phyloP scores from a whole-genome alignment of 2,113 vertebrate genomes.

The Centropristis striata region DNA sequence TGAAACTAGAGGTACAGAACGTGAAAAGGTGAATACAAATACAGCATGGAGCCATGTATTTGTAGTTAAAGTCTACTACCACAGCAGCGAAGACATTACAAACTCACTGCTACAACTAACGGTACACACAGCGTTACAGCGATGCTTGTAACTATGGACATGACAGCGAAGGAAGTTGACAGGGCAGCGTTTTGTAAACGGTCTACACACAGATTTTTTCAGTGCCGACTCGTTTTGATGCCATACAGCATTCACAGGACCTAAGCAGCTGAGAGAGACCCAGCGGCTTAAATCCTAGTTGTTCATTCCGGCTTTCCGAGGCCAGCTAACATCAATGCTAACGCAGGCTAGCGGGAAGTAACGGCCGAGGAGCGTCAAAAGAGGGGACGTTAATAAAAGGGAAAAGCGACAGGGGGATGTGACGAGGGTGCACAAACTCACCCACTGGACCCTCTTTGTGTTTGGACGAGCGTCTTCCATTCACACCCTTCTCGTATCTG shows the following conservation, averaged over 20 bases:
- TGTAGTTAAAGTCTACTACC: background rate
- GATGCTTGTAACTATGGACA: conserved; percentile 13
- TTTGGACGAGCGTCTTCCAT: conserved; percentile 81
- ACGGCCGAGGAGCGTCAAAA: background rate
- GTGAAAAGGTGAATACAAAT: conserved; percentile 21
- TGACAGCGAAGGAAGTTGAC: background rate
- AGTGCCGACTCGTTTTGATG: background rate
- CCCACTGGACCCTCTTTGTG: conserved; percentile 83
- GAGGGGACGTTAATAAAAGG: background rate
- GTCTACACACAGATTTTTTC: background rate
- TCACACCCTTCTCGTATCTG: conserved; percentile 76
- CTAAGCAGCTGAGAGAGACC: conserved; percentile 8
- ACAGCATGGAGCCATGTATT: background rate
- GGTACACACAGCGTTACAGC: background rate
- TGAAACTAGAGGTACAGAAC: conserved; percentile 39
- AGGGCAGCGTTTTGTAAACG: background rate
- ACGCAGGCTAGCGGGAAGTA: conserved; percentile 21
- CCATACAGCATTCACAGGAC: background rate
- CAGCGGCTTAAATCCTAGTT: conserved; percentile 13
- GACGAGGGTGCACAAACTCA: conserved; percentile 48
- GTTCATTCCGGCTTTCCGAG: conserved; percentile 1
- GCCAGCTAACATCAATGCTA: conserved; percentile 55
- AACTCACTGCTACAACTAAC: background rate
- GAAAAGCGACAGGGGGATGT: conserved; percentile 3
- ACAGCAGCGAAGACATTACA: background rate